A percentile compares a stretch with the other conserved stretches of the same genome.
These are phyloP conservation scores for Laticauda laticaudata DNA, from an alignment of 2,113 vertebrate species.

Conservation along the genomic window DNA sequence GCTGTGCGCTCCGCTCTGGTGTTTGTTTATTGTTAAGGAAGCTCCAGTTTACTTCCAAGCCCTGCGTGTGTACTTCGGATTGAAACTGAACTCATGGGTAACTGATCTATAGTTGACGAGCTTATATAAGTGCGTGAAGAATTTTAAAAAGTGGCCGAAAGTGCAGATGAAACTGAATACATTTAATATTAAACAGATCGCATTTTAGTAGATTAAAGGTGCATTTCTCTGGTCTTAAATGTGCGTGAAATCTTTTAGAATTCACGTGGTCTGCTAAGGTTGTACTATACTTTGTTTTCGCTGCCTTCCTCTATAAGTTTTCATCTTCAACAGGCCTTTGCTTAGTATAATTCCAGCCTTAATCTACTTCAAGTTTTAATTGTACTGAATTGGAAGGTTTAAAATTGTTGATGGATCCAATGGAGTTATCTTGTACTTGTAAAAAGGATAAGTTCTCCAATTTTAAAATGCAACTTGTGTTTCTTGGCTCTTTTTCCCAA, in stretches of 20 bases:
- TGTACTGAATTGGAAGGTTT: not conserved
- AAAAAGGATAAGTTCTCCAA: not conserved
- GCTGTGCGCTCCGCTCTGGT: not conserved
- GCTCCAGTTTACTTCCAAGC: not conserved
- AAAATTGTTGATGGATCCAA: not conserved
- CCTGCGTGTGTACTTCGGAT: not conserved
- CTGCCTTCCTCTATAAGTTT: not conserved
- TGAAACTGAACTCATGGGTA: not conserved
- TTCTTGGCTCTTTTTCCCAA: not conserved
- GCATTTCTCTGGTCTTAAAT: not conserved
- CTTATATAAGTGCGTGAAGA: not conserved
- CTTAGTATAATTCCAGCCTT: not conserved
- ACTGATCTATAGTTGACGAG: not conserved
- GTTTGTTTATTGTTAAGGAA: not conserved
- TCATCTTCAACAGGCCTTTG: not conserved
- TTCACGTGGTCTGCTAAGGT: not conserved
- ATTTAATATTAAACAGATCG: not conserved
- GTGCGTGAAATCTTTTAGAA: not conserved
- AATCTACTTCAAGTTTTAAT: not conserved
- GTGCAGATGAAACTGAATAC: not conserved
- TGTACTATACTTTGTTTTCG: not conserved
- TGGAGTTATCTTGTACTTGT: not conserved
- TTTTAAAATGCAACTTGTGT: not conserved
- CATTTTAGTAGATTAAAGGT: not conserved
- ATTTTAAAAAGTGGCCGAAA: not conserved